Conservation (phyloP, 2,113 vertebrate genomes). For the Conger conger region DNA sequence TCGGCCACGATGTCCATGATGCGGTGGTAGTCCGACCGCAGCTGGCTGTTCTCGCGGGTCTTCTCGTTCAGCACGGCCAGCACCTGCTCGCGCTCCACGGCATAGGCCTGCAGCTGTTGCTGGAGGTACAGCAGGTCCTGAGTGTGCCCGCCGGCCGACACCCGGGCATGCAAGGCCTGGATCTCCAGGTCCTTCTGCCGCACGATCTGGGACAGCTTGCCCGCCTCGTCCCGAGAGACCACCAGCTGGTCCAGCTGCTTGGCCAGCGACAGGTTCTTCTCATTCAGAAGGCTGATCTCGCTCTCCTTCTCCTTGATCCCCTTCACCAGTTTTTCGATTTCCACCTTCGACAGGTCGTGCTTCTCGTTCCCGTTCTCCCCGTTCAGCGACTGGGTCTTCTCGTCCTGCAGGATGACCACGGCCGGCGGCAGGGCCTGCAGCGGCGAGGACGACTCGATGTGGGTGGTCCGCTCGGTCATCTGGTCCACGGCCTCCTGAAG, state of each 20-base stretch:
- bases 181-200: constrained; percentile 94
- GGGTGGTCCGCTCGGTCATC: constrained; percentile 70
- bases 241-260: constrained; percentile 85
- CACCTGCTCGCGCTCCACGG: constrained; percentile 85
- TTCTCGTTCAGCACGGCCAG: constrained; percentile 91
- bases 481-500: constrained; percentile 78
- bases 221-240: constrained; percentile 82
- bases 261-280: constrained; percentile 86
- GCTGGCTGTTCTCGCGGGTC: constrained; percentile 88
- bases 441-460: constrained; percentile 62
- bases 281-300: constrained; percentile 89
- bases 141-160: constrained; percentile 72
- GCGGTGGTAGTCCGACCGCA: constrained; percentile 87
- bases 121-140: constrained; percentile 85
- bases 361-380: constrained; percentile 92
- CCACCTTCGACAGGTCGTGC: constrained; percentile 92
- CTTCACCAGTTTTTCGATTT: constrained; percentile 84
- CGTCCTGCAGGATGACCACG: constrained; percentile 81
- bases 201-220: constrained; percentile 87
- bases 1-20: constrained; percentile 89
- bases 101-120: constrained; percentile 88
- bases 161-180: constrained; percentile 82
- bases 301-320: constrained; percentile 93
- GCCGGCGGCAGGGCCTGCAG: constrained; percentile 41
- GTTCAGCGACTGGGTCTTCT: constrained; percentile 82